phyloP scores from a whole-genome alignment of 2,888 invertebrate genomes.

The Cancer borealis region DNA sequence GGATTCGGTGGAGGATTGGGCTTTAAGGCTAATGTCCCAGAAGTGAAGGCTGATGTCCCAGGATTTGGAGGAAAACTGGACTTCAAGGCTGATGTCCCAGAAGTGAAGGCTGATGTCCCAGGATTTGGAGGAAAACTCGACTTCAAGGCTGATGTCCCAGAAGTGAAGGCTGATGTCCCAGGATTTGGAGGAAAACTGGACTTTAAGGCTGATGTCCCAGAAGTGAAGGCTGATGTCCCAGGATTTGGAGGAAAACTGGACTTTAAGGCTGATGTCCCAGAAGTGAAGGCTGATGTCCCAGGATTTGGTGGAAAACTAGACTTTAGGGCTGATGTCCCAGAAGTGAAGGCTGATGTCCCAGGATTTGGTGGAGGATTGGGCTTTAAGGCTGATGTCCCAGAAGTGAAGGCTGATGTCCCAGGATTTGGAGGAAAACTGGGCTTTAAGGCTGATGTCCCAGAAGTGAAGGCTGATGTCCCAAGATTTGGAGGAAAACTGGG shows the following conservation, averaged over 20 bases:
- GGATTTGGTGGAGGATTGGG: conserved; percentile 49
- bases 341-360: conserved; percentile 28
- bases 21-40: conserved; percentile 47
- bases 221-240: conserved; percentile 1
- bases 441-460: conserved; percentile 33
- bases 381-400: conserved; percentile 35
- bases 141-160: conserved; percentile 28
- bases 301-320: conserved; percentile 58
- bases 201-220: background rate
- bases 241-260: conserved; percentile 47
- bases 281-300: conserved; percentile 1
- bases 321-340: conserved; percentile 5
- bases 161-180: too few relatives aligned
- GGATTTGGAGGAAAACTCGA: conserved; percentile 50
- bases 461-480: conserved; percentile 42
- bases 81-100: conserved; percentile 34
- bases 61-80: conserved; percentile 41
- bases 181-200: background rate
- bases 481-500: too few relatives aligned
- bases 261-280: conserved; percentile 42
- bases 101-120: conserved; percentile 31
- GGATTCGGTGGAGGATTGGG: background rate
- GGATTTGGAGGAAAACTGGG: background rate
- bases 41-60: conserved; percentile 46
- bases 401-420: conserved; percentile 46